These are phyloP conservation scores for Rutpela maculata DNA, from an alignment of 2,888 invertebrate species.

Conservation along the genomic window DNA sequence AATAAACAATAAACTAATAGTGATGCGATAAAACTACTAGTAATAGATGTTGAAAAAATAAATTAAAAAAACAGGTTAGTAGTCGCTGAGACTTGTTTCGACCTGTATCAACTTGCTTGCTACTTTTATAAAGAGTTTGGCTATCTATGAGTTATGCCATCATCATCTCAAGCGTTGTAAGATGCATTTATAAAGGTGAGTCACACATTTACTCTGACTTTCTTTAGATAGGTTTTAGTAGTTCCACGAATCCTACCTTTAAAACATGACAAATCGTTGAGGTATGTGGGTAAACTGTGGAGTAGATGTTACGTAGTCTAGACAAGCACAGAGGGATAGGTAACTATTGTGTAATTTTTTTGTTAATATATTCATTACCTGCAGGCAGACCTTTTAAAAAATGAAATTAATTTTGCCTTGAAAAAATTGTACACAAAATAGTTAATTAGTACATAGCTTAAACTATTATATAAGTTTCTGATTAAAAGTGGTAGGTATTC, in stretches of 20 bases:
- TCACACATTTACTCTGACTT: slow-evolving; percentile 15
- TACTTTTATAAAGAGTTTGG: background rate
- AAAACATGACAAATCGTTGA: slow-evolving; percentile 12
- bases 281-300: slow-evolving; percentile 2
- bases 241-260: background rate
- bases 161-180: background rate
- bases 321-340: background rate
- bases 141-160: slow-evolving; percentile 7
- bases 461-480: background rate
- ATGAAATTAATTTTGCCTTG: background rate
- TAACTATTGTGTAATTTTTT: slow-evolving; percentile 1
- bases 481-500: background rate
- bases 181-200: slow-evolving; percentile 10
- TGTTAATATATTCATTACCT: background rate
- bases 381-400: background rate
- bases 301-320: background rate
- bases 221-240: background rate
- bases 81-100: background rate
- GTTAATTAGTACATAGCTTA: background rate
- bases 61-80: background rate
- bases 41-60: background rate
- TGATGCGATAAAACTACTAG: too few species aligned
- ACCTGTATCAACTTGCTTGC: background rate
- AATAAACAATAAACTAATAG: too few species aligned
- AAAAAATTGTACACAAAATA: background rate